These are phyloP conservation scores for Origma solitaria DNA, from an alignment of 2,113 vertebrate species.

Conservation along the genomic window DNA sequence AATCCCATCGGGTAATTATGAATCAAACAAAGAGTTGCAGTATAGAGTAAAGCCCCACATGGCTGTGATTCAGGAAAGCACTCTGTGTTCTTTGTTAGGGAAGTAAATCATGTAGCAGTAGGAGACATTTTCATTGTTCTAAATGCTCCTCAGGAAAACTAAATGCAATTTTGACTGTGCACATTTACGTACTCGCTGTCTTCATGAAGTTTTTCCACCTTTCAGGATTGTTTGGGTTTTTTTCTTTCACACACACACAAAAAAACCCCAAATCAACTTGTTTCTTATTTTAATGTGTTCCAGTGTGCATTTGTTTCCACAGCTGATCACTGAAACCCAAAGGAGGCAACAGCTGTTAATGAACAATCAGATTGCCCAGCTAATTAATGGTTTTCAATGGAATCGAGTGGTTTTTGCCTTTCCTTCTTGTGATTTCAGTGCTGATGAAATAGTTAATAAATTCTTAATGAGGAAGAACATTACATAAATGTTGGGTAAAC, in stretches of 20 bases:
- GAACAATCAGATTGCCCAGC: neutral
- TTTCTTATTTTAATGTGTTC: neutral
- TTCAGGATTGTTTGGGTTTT: neutral
- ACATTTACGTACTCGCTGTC: neutral
- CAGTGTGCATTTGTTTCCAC: neutral
- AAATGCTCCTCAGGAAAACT: neutral
- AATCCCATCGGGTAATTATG: neutral
- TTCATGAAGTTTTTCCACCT: neutral
- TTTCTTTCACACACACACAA: neutral
- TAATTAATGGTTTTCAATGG: constrained; percentile 7
- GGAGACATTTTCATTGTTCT: neutral
- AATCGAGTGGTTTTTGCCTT: neutral
- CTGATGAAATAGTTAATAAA: neutral
- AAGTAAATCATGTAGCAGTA: neutral
- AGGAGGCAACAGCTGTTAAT: neutral
- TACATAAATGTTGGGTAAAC: neutral
- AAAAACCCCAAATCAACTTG: neutral
- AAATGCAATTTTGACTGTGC: neutral
- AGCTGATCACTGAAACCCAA: neutral
- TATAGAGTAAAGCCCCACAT: neutral
- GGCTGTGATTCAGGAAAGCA: neutral
- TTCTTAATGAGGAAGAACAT: neutral
- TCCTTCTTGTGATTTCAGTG: neutral
- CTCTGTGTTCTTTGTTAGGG: neutral
- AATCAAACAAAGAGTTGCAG: neutral